phyloP scores from a whole-genome alignment of 2,113 vertebrate genomes.

The Harpagus bidentatus region DNA sequence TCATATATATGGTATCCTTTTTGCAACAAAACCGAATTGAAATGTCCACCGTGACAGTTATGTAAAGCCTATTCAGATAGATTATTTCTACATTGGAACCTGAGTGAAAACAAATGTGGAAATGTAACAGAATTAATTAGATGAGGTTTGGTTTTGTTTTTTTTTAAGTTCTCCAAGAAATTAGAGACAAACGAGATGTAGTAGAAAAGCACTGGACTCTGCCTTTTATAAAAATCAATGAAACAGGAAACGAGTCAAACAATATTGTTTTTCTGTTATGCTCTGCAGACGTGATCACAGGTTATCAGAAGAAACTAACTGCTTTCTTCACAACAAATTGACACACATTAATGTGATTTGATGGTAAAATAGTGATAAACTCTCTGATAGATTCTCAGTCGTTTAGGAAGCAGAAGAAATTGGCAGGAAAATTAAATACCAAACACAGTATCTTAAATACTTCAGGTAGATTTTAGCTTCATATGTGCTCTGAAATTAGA shows the following conservation, averaged over 20 bases:
- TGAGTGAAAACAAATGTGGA: neutral
- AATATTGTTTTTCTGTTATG: neutral
- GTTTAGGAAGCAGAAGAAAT: neutral
- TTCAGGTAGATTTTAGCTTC: neutral
- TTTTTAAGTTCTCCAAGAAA: neutral
- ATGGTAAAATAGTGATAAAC: neutral
- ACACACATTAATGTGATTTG: neutral
- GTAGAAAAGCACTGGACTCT: neutral
- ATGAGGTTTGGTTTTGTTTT: too few species aligned
- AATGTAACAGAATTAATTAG: neutral
- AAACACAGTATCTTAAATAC: neutral
- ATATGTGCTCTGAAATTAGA: neutral
- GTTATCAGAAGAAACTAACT: neutral
- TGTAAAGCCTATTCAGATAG: neutral
- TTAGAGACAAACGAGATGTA: neutral
- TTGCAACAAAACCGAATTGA: neutral
- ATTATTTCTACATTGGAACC: neutral
- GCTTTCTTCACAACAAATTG: neutral
- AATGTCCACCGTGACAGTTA: neutral
- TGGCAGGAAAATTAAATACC: neutral
- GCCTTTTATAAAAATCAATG: neutral
- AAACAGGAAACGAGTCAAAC: neutral
- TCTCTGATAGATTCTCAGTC: neutral
- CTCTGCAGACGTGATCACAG: neutral
- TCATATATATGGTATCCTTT: neutral